Base-by-base conservation (phyloP, 2,888 invertebrate genomes). In the Fragum fragum region DNA sequence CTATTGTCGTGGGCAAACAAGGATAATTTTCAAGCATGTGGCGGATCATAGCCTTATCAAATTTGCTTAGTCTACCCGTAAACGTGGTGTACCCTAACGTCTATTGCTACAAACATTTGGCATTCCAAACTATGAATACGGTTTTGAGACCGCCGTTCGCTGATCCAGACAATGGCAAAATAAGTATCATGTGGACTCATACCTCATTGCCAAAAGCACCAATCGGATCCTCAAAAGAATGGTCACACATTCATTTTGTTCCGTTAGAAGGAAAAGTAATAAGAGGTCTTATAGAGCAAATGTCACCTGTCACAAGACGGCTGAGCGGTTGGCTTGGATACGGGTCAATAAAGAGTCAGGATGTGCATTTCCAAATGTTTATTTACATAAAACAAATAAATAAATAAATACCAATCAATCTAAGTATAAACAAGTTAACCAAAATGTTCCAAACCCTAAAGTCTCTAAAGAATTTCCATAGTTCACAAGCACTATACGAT, bases 31-130 rank as follows among this genome's bases (percentile, higher is more conserved):
- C 78, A 14, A 59, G 71, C 28, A 70, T 73, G 36, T 66, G 57
- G 52, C n/a, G 36, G 9, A 36, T 82, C 18, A 68, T 75, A 6
- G 81, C 81, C 21, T 6, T 78, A 29, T 82, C 78, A 0, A 21
- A 39, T n/a, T 23, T 78, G 0, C 69, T 82, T 0, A 82, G 75
- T 26, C 21, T 68, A 2, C 29, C 28, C 18, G 63, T 82, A 26
- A 21, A 74, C 1, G 32, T 66, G 0, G 61, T 82, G 0, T 75
- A 78, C 21, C 81, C 81, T 28, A 23, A 16, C 16, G 21, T 78
- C 14, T 78, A 74, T 39, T 68, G 78, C 6, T n/a, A 53, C 14
- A 77, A 61, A 18, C 36, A 76, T 32, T 28, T 47, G 11, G 26
- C n/a, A 29, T 79, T 74, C 21, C 23, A 39, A 55, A 18, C 55